A percentile compares a stretch with the other conserved stretches of the same genome.
Evolutionary conservation across 2,113 vertebrate species (phyloP).

Genomic region (Chaenocephalus aceratus): DNA sequence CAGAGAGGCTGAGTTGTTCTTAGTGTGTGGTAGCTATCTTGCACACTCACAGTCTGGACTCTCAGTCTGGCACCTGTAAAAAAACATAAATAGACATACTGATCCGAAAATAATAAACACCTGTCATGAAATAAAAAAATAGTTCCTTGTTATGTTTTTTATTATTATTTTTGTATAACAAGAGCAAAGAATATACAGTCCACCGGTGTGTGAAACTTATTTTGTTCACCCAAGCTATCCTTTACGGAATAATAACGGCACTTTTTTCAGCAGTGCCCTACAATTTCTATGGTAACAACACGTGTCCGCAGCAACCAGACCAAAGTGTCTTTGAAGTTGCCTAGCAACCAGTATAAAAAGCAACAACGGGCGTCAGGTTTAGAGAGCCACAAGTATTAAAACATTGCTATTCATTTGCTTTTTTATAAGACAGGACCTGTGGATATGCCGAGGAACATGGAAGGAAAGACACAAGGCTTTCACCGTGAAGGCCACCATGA

Average conservation of each 20-base stretch:
- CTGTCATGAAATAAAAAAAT: background rate
- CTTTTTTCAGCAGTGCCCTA: background rate
- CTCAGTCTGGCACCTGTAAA: slow-evolving; percentile 2
- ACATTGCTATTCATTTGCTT: background rate
- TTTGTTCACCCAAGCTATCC: background rate
- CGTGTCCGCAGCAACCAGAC: slow-evolving; percentile 63
- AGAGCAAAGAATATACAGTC: background rate
- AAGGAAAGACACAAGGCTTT: slow-evolving; percentile 69
- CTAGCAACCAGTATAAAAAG: slow-evolving; percentile 63
- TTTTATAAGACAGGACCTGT: background rate
- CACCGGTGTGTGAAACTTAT: background rate
- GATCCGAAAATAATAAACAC: background rate
- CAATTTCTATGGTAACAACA: slow-evolving; percentile 57
- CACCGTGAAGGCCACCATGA: slow-evolving; percentile 78
- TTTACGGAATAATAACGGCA: background rate
- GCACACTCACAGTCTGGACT: background rate
- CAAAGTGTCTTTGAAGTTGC: slow-evolving; percentile 68
- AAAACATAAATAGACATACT: too few relatives aligned
- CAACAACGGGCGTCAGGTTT: slow-evolving; percentile 19
- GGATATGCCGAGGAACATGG: slow-evolving; percentile 42
- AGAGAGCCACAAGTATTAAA: background rate
- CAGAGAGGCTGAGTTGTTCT: slow-evolving; percentile 4
- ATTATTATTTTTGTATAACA: background rate
- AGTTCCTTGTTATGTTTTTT: background rate
- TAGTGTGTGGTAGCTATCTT: background rate